These are phyloP conservation scores for Pararge aegeria DNA, from an alignment of 1,140 invertebrate species.

Conservation along the genomic window DNA sequence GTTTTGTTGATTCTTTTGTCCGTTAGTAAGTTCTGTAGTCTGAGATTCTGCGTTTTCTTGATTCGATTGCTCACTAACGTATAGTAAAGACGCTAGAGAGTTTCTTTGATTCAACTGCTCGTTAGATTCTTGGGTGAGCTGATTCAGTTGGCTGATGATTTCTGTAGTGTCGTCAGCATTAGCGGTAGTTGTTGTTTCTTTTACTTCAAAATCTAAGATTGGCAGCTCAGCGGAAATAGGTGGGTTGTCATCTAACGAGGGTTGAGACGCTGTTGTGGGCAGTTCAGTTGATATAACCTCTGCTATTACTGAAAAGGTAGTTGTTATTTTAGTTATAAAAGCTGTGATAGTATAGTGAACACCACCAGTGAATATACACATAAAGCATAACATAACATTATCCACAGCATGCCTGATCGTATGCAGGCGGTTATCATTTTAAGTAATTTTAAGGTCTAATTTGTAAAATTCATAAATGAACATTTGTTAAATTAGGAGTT, in stretches of 20 bases:
- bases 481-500: too few relatives aligned
- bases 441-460: too few relatives aligned
- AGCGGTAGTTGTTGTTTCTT: slow-evolving; percentile 21
- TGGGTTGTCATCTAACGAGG: slow-evolving; percentile 10
- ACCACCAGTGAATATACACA: too few relatives aligned
- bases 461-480: too few relatives aligned
- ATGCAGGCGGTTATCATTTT: too few relatives aligned
- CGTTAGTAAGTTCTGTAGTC: not conserved
- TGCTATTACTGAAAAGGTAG: slow-evolving; percentile 13
- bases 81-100: not conserved
- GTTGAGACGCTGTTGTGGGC: slow-evolving; percentile 13
- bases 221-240: slow-evolving; percentile 6
- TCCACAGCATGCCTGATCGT: too few relatives aligned
- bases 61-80: slow-evolving; percentile 9
- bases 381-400: too few relatives aligned
- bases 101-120: not conserved
- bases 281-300: slow-evolving; percentile 14
- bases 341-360: too few relatives aligned
- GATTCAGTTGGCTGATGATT: slow-evolving; percentile 6
- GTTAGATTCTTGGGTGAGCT: not conserved
- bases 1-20: not conserved
- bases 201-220: slow-evolving; percentile 12
- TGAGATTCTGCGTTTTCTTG: not conserved
- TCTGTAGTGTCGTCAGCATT: slow-evolving; percentile 1
- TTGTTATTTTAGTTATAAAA: not conserved